These are phyloP conservation scores for Picathartes gymnocephalus DNA, from an alignment of 2,113 vertebrate genomes.

Conservation along the genomic window DNA sequence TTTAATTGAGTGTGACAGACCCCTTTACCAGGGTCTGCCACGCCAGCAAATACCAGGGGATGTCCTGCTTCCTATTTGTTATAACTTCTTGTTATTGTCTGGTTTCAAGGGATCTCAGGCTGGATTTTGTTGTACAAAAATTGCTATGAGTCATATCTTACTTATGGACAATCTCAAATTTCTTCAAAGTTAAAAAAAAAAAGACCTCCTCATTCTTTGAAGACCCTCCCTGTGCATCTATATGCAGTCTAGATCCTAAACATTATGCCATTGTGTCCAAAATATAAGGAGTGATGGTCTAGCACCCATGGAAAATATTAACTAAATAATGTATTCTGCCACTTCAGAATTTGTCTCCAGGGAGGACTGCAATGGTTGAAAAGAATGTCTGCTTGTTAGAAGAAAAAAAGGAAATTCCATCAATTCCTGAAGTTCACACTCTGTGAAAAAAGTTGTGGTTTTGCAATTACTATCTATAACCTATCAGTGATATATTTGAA, in stretches of 20 bases:
- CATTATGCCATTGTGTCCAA: not conserved
- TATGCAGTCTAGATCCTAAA: not conserved
- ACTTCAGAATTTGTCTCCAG: not conserved
- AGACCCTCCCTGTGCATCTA: not conserved
- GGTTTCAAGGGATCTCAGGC: not conserved
- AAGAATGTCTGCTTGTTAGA: not conserved
- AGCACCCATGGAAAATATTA: not conserved
- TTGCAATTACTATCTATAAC: not conserved
- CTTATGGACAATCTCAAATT: not conserved
- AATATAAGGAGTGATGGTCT: not conserved
- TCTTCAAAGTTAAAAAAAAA: not conserved
- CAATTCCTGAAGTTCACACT: not conserved
- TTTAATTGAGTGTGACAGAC: not conserved
- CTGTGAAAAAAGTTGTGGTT: not conserved
- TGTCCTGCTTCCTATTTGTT: not conserved
- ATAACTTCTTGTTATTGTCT: not conserved
- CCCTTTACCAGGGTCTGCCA: not conserved
- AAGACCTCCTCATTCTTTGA: not conserved
- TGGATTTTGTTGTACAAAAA: not conserved
- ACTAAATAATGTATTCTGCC: not conserved
- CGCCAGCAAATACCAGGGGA: not conserved
- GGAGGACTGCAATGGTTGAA: not conserved
- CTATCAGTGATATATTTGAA: not conserved
- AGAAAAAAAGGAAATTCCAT: not conserved
- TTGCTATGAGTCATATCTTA: not conserved